Evolutionary conservation across 2,113 vertebrate genomes (phyloP).

Genomic region (Charadrius vociferus): DNA sequence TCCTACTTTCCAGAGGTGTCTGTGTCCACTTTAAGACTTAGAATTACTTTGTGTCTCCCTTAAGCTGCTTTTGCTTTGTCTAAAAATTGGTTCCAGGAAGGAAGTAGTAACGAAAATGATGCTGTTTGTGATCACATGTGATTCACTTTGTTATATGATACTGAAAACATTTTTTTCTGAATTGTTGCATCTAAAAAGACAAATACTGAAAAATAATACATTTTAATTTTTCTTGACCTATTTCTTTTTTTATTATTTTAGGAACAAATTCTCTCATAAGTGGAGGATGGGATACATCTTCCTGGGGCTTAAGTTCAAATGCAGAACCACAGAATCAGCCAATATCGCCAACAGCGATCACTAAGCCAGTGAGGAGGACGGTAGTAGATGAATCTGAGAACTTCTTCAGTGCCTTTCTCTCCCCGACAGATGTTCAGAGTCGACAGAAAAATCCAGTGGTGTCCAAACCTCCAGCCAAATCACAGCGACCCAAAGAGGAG

Average conservation of each 20-base stretch:
- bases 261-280: constrained; percentile 80
- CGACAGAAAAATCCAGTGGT: constrained; percentile 84
- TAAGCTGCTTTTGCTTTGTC: background rate
- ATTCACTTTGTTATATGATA: background rate
- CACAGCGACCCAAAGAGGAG: constrained; percentile 83
- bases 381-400: constrained; percentile 95
- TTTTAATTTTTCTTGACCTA: background rate
- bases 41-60: background rate
- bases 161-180: background rate
- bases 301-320: constrained; percentile 87
- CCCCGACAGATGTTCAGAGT: constrained; percentile 78
- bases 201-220: background rate
- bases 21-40: background rate
- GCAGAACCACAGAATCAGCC: constrained; percentile 73
- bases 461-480: constrained; percentile 91
- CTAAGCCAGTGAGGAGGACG: constrained; percentile 92
- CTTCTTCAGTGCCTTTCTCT: constrained; percentile 96
- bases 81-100: background rate
- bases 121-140: background rate
- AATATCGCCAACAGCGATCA: constrained; percentile 88
- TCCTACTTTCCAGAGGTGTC: background rate
- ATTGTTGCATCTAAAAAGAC: background rate
- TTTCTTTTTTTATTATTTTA: background rate
- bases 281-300: constrained; percentile 91
- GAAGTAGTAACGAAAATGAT: background rate